Percentiles rank a stretch among this genome's conserved stretches.
Conservation (phyloP, 2,113 vertebrate genomes). For the Nothocercus julius region DNA sequence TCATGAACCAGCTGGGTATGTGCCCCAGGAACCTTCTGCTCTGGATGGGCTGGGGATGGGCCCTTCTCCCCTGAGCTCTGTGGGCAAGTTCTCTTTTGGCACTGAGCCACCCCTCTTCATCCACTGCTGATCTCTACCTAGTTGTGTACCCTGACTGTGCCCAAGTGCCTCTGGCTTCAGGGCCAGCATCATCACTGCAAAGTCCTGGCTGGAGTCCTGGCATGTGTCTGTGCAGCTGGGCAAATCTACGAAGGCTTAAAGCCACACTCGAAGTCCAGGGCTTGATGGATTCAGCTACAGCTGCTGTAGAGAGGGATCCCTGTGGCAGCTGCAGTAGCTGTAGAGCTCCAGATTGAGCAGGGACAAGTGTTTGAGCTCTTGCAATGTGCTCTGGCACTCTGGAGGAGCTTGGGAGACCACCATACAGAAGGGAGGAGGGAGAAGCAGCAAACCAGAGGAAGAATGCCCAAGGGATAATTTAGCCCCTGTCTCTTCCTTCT, state of each 20-base stretch:
- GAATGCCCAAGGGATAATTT: not conserved
- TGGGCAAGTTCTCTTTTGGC: not conserved
- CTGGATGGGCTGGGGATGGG: not conserved
- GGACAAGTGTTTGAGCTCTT: not conserved
- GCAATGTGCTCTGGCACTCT: not conserved
- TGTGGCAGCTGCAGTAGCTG: not conserved
- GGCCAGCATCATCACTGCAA: not conserved
- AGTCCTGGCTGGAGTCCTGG: not conserved
- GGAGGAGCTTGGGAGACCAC: not conserved
- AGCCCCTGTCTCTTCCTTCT: not conserved
- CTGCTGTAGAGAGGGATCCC: not conserved
- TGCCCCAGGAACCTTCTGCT: slow-evolving; percentile 24
- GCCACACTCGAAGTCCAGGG: not conserved
- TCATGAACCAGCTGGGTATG: slow-evolving; percentile 87
- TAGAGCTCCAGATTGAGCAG: not conserved
- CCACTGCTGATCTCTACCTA: not conserved
- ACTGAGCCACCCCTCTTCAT: not conserved
- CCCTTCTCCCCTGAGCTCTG: not conserved
- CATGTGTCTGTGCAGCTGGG: not conserved
- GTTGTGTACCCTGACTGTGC: not conserved
- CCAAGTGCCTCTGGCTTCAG: not conserved
- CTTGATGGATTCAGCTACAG: not conserved
- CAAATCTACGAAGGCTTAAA: not conserved
- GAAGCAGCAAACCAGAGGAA: not conserved
- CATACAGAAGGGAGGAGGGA: not conserved